Conservation (phyloP, 2,888 invertebrate species). For the Macroteleia sp. region DNA sequence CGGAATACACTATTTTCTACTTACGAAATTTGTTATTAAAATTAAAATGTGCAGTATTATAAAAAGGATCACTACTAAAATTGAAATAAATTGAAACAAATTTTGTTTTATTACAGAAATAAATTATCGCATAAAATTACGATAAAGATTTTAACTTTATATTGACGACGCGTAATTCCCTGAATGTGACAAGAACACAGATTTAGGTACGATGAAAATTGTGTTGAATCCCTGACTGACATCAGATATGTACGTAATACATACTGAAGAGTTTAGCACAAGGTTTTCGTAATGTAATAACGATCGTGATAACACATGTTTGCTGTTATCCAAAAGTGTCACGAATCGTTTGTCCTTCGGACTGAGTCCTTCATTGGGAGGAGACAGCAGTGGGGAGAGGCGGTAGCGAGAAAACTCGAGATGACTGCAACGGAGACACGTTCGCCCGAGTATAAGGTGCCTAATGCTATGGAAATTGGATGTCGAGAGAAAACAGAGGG, state of each 20-base stretch:
- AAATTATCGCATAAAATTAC: too few species aligned
- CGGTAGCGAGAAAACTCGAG: conserved; percentile 59
- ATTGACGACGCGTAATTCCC: neutral
- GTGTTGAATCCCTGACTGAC: conserved; percentile 38
- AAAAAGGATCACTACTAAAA: too few species aligned
- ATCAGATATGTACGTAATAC: conserved; percentile 33
- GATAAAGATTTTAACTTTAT: too few species aligned
- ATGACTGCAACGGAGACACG: conserved; percentile 63
- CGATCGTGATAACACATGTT: conserved; percentile 53
- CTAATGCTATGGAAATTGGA: conserved; percentile 83
- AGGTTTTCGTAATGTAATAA: conserved; percentile 55
- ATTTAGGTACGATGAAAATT: conserved; percentile 20
- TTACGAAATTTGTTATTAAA: too few species aligned
- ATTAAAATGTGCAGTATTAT: too few species aligned
- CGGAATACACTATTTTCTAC: too few species aligned
- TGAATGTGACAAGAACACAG: too few species aligned
- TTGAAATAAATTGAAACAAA: too few species aligned
- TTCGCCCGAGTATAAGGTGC: conserved; percentile 72
- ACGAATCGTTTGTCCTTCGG: conserved; percentile 46
- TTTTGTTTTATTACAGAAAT: too few species aligned
- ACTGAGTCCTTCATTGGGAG: conserved; percentile 55
- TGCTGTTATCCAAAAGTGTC: conserved; percentile 51
- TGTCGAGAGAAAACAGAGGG: conserved; percentile 76
- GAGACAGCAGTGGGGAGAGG: conserved; percentile 46
- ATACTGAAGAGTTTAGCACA: conserved; percentile 25